These are phyloP conservation scores for Porites lobata DNA, from an alignment of 92 coral and sea anemone species.

Conservation along the genomic window DNA sequence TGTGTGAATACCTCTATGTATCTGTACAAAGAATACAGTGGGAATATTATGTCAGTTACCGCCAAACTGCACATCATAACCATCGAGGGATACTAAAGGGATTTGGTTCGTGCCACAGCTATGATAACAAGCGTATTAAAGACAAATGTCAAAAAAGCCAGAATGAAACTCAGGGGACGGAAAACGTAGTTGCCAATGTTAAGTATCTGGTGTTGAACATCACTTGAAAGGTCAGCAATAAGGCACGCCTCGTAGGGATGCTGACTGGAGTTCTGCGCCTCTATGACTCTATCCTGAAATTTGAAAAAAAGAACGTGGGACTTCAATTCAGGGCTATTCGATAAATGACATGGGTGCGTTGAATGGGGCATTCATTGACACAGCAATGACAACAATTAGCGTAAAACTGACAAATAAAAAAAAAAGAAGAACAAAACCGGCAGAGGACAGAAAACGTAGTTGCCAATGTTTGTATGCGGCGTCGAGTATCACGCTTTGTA, in stretches of 20 bases:
- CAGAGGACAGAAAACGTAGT: neutral
- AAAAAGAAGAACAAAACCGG: neutral
- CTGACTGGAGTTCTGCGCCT: too few relatives aligned
- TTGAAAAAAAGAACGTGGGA: too few relatives aligned
- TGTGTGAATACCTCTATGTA: neutral
- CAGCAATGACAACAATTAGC: neutral
- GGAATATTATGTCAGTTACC: neutral
- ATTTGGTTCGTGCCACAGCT: neutral
- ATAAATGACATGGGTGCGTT: too few relatives aligned
- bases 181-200: neutral
- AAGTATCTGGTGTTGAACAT: too few relatives aligned
- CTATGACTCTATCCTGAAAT: too few relatives aligned
- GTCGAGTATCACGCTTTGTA: neutral
- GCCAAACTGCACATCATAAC: constrained; percentile 4
- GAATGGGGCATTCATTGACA: too few relatives aligned
- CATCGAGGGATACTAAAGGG: neutral
- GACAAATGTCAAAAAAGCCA: neutral
- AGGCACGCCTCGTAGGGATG: too few relatives aligned
- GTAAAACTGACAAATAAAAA: neutral
- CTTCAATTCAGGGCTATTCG: too few relatives aligned
- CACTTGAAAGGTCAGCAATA: too few relatives aligned
- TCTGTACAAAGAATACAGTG: neutral
- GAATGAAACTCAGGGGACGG: neutral
- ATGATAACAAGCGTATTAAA: neutral
- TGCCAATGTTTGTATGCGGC: too few relatives aligned